Evolutionary conservation across 92 coral and sea anemone species (phyloP), one percentile per base, ranked within the genome.

Genomic region (Paramuricea clavata): DNA sequence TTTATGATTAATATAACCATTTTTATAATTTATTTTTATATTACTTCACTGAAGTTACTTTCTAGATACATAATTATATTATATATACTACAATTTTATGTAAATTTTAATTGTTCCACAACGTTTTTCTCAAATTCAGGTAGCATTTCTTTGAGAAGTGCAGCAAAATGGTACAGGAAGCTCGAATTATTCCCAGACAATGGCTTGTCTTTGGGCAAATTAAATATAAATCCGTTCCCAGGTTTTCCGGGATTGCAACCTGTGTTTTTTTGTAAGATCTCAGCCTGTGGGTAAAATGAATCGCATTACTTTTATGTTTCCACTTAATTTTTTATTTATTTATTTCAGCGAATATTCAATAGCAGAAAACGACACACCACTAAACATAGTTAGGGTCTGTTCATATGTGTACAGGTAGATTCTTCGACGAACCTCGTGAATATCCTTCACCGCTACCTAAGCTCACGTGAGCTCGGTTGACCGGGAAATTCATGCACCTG

Each of bases 11-110:
- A 27, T 30, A 52, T 50, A 50, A 25, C 21, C 26, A 49, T 6
- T 76, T 8, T 76, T 49, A 3, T 31, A 49, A 17, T 76, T 8
- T 76, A 25, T 8, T 50, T 23, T 49, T 49, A 76, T 26, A 12
- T n/a, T 76, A 76, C 82, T 76, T 76, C 82, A 27, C 49, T 10
- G 82, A 76, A 76, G 82, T 76, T 49, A 76, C 82, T 49, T 76
- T 76, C 64, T 76, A 15, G 23, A 54, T 54, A 54, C 19, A 21
- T 21, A 54, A 47, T 36, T 36, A 6, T 15, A 47, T 47, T 47
- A 47, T 23, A 61, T 61, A 68, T 26, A 35, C 32, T 41, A 73
- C 13, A 21, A 6, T 73, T 16, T 31, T 73, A 73, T 42, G n/a
- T 16, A 19, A 21, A 21, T 19, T 73, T 73, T 11, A 42, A 44